Base-by-base conservation (phyloP, 2,888 invertebrate species). In the Cataglyphis rosenhaueri region DNA sequence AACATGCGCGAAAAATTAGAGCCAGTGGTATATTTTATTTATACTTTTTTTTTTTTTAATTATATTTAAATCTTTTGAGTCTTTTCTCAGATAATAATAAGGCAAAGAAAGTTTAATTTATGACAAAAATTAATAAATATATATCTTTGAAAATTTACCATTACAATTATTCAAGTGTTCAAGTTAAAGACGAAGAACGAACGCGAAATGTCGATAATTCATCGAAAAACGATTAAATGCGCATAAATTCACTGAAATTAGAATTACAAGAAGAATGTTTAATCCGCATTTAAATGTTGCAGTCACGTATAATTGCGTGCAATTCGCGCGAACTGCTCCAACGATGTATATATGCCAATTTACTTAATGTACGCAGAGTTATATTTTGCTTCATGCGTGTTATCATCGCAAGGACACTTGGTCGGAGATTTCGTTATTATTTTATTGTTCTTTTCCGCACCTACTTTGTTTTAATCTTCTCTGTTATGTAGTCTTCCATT, bases 291-390 rank as follows among this genome's bases (percentile, higher is more conserved):
- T 74, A 73, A 64, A 81, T 48, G 64, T 55, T 44, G 21, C 75
- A 81, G 75, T 81, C 81, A 81, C 81, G 81, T 81, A 79, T 73
- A 62, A 73, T 1, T 79, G 79, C 61, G 29, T 62, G 61, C 73
- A 38, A 35, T 62, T 48, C 41, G 25, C 41, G 25, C 52, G 21
- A 29, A 62, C 35, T 44, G n/a, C 61, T 79, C 21, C 48, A 78
- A 48, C 68, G 21, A 68, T 18, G 35, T 18, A 44, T 57, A n/a
- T 21, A 78, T 38, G 18, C 59, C 59, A 35, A 35, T 74, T 81
- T 81, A 41, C 75, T 79, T 71, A 79, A 71, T 71, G 71, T 59
- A n/a, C 35, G 25, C 3, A 59, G 59, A 25, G 10, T 44, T 68
- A 38, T 21, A 41, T 29, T 18, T 15, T 15, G 62, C n/a, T 44